Evolutionary conservation across 2,797 vertebrate species (phyloP).

Genomic region (Dendrocincla fuliginosa): DNA sequence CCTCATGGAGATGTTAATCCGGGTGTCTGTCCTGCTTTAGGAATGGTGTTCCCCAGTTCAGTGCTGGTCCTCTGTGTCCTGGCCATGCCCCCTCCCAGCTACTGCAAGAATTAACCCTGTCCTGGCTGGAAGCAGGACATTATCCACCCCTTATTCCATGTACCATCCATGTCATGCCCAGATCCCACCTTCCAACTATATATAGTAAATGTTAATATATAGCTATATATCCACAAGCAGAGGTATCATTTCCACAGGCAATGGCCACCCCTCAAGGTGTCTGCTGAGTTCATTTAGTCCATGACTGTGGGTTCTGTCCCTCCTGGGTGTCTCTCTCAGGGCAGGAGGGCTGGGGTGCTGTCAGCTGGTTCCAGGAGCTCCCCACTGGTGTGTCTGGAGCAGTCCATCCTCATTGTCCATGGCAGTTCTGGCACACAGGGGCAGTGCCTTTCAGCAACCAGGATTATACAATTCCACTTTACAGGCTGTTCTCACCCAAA

Average conservation of each 20-base stretch:
- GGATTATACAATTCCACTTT: not conserved
- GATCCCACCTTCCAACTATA: not conserved
- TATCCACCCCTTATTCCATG: not conserved
- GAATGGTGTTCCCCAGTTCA: not conserved
- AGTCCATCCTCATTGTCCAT: not conserved
- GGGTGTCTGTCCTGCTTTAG: not conserved
- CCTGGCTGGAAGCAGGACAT: not conserved
- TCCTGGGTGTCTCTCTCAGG: not conserved
- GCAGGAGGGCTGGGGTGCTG: not conserved
- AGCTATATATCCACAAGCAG: not conserved
- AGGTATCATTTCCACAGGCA: not conserved
- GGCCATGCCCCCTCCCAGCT: not conserved
- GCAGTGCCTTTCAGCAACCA: not conserved
- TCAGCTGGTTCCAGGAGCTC: not conserved
- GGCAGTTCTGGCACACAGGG: not conserved
- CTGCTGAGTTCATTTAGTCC: not conserved
- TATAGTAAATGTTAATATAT: no score
- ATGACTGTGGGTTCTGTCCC: not conserved
- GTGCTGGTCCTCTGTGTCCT: not conserved
- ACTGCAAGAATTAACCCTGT: not conserved
- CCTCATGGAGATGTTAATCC: not conserved
- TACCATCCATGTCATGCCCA: not conserved
- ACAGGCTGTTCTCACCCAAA: not conserved
- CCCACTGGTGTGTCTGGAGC: not conserved
- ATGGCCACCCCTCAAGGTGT: not conserved